phyloP scores from a whole-genome alignment of 2,888 invertebrate genomes.

The Campoletis raptor region DNA sequence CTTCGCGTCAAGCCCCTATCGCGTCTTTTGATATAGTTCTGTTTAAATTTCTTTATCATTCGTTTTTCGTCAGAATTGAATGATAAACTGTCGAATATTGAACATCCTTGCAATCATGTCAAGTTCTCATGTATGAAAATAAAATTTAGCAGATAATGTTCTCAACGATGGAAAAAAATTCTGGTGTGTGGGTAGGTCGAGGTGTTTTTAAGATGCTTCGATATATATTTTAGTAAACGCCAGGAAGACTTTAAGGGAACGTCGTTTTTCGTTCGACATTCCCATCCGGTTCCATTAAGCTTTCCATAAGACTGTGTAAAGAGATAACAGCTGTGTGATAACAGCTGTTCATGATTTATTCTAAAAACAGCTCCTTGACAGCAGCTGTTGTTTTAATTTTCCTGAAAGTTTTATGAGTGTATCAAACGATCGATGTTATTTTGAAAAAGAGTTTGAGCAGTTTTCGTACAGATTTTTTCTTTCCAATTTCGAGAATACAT shows the following conservation, averaged over 20 bases:
- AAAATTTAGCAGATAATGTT: not conserved
- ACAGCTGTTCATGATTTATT: not conserved
- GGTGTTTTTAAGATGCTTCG: not conserved
- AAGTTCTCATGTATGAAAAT: not conserved
- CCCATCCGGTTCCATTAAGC: not conserved
- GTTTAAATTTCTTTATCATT: constrained; percentile 9
- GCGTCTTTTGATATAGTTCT: not conserved
- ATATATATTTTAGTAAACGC: not conserved
- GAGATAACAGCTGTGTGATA: not conserved
- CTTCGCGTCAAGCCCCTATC: no score
- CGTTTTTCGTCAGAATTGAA: constrained; percentile 7
- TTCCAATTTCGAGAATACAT: no score
- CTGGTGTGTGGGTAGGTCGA: not conserved
- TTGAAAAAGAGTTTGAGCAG: no score
- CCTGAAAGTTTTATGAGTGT: not conserved
- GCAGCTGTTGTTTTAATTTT: constrained; percentile 13
- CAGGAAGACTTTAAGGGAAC: not conserved
- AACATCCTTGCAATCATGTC: not conserved
- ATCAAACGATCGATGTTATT: not conserved
- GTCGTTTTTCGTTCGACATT: not conserved
- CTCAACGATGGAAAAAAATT: not conserved
- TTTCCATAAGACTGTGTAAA: not conserved
- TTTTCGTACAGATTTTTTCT: no score
- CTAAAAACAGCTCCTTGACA: not conserved
- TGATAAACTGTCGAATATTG: not conserved